Evolutionary conservation across 53 echinoderm and acorn worm species (phyloP).

Genomic region (Mesocentrotus franciscanus): DNA sequence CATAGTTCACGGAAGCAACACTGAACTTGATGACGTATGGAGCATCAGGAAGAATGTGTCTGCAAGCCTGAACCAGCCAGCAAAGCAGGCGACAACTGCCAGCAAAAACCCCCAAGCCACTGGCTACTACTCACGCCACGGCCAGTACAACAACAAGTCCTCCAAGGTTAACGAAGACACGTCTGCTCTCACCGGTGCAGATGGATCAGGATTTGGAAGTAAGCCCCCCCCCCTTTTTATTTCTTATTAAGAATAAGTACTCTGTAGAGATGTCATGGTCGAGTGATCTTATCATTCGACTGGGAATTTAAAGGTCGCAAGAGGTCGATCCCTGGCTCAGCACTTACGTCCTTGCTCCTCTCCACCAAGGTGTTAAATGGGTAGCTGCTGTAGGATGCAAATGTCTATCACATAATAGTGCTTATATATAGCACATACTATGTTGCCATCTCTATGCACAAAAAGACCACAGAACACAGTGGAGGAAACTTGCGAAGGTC

Average conservation of each 20-base stretch:
- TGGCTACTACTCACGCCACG: constrained; percentile 83
- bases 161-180: constrained; percentile 54
- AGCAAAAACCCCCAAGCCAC: constrained; percentile 54
- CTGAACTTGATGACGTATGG: constrained; percentile 72
- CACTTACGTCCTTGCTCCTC: too few species aligned
- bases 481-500: too few species aligned
- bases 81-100: constrained; percentile 52
- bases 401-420: too few species aligned
- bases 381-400: too few species aligned
- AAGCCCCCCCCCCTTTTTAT: not conserved
- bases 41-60: constrained; percentile 85
- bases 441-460: too few species aligned
- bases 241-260: not conserved
- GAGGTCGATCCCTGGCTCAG: too few species aligned
- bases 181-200: not conserved
- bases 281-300: too few species aligned
- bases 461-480: too few species aligned
- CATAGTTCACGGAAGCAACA: not conserved
- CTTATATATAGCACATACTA: too few species aligned
- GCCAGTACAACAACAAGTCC: constrained; percentile 69
- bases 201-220: constrained; percentile 38
- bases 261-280: too few species aligned
- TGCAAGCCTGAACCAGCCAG: constrained; percentile 30
- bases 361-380: too few species aligned
- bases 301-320: too few species aligned